Conservation (phyloP, 2,113 vertebrate species). For the Lucifuga dentata region DNA sequence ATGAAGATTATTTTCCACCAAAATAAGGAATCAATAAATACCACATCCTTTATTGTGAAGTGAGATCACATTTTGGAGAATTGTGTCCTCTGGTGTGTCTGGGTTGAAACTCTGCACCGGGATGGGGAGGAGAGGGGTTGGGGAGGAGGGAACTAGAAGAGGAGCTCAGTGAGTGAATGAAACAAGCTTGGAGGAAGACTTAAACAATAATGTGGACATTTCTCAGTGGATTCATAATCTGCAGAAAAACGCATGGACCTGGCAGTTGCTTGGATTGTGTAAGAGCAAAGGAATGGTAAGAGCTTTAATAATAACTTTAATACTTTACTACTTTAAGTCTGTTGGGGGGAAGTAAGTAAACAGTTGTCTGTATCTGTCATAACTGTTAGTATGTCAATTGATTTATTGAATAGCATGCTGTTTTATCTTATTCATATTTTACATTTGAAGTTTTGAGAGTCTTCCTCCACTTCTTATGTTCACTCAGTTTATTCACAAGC, state of each 20-base stretch:
- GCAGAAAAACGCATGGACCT: constrained; percentile 48
- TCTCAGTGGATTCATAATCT: constrained; percentile 46
- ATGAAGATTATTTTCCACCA: constrained; percentile 4
- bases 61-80: constrained; percentile 31
- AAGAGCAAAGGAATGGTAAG: constrained; percentile 68
- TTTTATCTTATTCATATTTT: background rate
- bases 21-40: constrained; percentile 6
- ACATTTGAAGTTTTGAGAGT: background rate
- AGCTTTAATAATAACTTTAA: no score
- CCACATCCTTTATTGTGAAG: constrained; percentile 2
- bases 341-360: constrained; percentile 7
- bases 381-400: background rate
- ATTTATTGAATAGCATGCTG: background rate
- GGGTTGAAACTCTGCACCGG: constrained; percentile 76
- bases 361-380: background rate
- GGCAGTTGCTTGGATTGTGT: constrained; percentile 40
- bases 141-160: constrained; percentile 73
- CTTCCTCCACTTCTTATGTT: constrained; percentile 1
- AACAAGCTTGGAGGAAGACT: constrained; percentile 62
- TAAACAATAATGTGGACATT: constrained; percentile 71
- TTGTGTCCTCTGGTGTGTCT: constrained; percentile 48
- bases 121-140: constrained; percentile 71
- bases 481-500: constrained; percentile 27
- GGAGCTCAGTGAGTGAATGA: constrained; percentile 70
- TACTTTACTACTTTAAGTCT: no score